Evolutionary conservation across 2,797 vertebrate species (phyloP).

Genomic region (Avahi laniger): DNA sequence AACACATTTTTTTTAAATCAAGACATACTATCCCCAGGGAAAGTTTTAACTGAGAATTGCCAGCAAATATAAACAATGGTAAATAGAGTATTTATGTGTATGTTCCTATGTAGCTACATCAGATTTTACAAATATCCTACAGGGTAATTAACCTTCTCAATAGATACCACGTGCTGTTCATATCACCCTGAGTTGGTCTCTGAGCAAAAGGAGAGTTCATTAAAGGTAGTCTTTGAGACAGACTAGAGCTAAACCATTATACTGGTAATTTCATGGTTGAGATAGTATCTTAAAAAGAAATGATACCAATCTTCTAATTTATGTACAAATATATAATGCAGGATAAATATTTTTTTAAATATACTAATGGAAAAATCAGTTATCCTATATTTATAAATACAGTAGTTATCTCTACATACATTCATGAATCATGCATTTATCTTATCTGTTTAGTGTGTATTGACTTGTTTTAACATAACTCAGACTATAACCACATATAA

Average conservation of each 20-base stretch:
- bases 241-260: neutral
- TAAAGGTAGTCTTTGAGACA: neutral
- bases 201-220: neutral
- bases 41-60: conserved; percentile 1
- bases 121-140: neutral
- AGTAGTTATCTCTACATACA: neutral
- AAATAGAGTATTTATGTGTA: neutral
- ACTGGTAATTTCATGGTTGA: neutral
- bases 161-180: neutral
- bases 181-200: neutral
- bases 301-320: neutral
- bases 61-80: neutral
- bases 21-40: neutral
- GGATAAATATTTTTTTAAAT: neutral
- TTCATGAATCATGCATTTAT: neutral
- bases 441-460: neutral
- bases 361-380: neutral
- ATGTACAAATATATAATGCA: conserved; percentile 11
- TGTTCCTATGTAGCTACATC: neutral
- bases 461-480: neutral
- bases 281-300: conserved; percentile 8
- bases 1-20: neutral
- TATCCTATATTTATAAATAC: neutral
- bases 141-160: neutral
- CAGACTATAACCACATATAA: neutral